Evolutionary conservation across 1,140 invertebrate genomes (phyloP).

Genomic region (Araneus ventricosus): DNA sequence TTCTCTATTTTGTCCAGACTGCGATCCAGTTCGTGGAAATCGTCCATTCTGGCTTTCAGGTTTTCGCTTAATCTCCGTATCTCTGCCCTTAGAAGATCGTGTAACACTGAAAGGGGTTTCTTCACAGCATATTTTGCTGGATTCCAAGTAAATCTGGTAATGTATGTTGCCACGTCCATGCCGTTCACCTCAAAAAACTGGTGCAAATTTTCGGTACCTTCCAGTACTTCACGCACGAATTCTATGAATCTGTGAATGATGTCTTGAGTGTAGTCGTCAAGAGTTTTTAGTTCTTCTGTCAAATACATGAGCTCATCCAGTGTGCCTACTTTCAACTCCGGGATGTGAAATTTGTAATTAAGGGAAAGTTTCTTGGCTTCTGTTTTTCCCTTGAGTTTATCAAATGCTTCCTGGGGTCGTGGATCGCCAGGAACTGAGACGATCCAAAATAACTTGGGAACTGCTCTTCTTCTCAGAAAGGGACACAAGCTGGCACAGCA

Average conservation of each 20-base stretch:
- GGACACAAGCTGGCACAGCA: not conserved
- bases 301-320: conserved; percentile 8
- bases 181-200: conserved; percentile 63
- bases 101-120: not conserved
- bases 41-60: not conserved
- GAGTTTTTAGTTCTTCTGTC: not conserved
- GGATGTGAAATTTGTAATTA: conserved; percentile 70
- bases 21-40: not conserved
- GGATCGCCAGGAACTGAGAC: conserved; percentile 27
- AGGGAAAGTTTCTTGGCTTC: conserved; percentile 70
- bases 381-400: not conserved
- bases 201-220: not conserved
- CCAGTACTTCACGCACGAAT: not conserved
- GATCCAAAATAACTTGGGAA: conserved; percentile 5
- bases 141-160: conserved; percentile 60
- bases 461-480: not conserved
- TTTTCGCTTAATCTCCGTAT: not conserved
- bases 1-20: not conserved
- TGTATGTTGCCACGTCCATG: not conserved
- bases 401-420: not conserved
- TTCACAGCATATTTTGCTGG: not conserved
- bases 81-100: not conserved
- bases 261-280: conserved; percentile 5
- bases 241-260: not conserved
- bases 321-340: conserved; percentile 25